These are phyloP conservation scores for Hirudinaria manillensis DNA, from an alignment of 2,888 invertebrate genomes.

Conservation along the genomic window DNA sequence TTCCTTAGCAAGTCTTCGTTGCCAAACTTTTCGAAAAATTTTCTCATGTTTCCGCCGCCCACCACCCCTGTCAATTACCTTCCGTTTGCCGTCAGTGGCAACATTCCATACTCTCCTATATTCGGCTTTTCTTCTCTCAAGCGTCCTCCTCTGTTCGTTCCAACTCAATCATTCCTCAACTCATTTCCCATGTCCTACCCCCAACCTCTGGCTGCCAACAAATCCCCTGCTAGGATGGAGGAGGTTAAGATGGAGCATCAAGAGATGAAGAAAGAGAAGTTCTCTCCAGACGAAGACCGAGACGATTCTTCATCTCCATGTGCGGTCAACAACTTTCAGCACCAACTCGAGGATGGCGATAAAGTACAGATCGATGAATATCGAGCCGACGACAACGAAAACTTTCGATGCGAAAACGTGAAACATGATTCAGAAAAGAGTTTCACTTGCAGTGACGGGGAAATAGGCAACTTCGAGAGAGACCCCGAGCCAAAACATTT, in stretches of 20 bases:
- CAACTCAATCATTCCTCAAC: slow-evolving; percentile 20
- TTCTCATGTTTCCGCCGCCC: slow-evolving; percentile 20
- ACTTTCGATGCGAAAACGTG: not conserved
- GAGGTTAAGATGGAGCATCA: slow-evolving; percentile 15
- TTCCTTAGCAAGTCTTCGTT: slow-evolving; percentile 12
- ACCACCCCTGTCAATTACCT: slow-evolving; percentile 7
- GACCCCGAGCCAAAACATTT: no score
- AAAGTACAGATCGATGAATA: not conserved
- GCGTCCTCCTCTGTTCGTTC: slow-evolving; percentile 24
- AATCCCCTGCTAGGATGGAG: not conserved
- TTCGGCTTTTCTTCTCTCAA: slow-evolving; percentile 19
- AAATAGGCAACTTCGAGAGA: not conserved
- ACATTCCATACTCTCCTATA: slow-evolving; percentile 18
- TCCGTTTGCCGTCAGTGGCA: slow-evolving; percentile 14
- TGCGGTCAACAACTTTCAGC: not conserved
- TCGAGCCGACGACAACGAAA: not conserved
- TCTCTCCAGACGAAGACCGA: not conserved
- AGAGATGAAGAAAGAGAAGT: not conserved
- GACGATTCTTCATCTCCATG: not conserved
- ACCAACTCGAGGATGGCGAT: not conserved
- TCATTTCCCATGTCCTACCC: not conserved
- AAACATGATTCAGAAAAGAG: not conserved
- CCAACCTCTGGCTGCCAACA: not conserved
- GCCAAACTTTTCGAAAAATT: not conserved
- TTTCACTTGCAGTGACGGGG: not conserved